These are phyloP conservation scores for Ctena decussata DNA, from an alignment of 2,888 invertebrate genomes.

Conservation along the genomic window DNA sequence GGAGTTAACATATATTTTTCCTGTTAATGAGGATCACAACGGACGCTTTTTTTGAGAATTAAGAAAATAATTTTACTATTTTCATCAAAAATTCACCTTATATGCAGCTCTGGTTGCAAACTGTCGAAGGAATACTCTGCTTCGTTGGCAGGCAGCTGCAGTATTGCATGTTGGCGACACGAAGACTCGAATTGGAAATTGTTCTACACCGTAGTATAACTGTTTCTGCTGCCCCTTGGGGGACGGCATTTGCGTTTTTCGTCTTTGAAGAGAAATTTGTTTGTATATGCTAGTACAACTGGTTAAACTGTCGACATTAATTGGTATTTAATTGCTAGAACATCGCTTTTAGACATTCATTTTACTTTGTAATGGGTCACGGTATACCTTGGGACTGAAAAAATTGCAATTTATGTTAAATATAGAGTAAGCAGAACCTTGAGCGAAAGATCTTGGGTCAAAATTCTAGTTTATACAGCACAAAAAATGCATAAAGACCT, in stretches of 20 bases:
- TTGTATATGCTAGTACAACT: neutral
- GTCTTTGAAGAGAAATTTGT: neutral
- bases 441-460: too few relatives aligned
- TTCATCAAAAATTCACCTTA: too few relatives aligned
- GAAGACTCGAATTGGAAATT: neutral
- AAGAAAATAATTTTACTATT: too few relatives aligned
- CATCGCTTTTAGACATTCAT: conserved; percentile 1
- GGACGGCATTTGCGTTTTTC: neutral
- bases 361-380: neutral
- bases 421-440: neutral
- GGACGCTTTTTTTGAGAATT: too few relatives aligned
- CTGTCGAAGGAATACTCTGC: neutral
- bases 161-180: neutral
- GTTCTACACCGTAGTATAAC: neutral
- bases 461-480: too few relatives aligned
- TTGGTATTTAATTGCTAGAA: conserved; percentile 6
- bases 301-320: neutral
- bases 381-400: neutral
- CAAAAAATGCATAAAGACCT: too few relatives aligned
- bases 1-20: too few relatives aligned
- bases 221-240: neutral
- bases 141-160: neutral
- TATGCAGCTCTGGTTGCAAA: too few relatives aligned
- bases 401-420: neutral
- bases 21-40: too few relatives aligned